Conservation (phyloP, 2,888 invertebrate species). For the Syrista parreyssii region DNA sequence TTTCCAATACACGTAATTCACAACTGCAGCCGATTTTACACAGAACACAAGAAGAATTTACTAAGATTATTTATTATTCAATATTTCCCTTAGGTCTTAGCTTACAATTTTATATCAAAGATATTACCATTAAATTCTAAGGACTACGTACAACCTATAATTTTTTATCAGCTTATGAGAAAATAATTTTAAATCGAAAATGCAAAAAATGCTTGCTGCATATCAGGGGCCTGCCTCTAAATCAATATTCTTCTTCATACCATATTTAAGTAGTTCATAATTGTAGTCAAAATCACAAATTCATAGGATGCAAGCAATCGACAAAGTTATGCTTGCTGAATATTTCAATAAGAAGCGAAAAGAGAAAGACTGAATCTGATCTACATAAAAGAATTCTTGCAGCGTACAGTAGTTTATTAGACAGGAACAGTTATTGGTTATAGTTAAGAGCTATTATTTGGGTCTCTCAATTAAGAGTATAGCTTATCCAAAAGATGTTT, state of each 20-base stretch:
- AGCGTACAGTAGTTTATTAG: not conserved
- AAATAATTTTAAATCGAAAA: not conserved
- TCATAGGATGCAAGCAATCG: not conserved
- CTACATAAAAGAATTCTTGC: not conserved
- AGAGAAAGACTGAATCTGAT: not conserved
- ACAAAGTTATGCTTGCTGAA: not conserved
- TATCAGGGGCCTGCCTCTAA: not conserved
- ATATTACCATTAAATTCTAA: not conserved
- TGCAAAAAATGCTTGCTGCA: not conserved
- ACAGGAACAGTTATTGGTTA: not conserved
- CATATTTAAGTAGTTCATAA: not conserved
- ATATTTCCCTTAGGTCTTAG: not conserved
- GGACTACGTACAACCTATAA: not conserved
- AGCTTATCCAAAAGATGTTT: not conserved
- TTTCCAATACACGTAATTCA: not conserved
- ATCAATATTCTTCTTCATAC: not conserved
- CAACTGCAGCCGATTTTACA: not conserved
- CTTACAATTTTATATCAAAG: not conserved
- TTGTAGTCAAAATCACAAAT: not conserved
- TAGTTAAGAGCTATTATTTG: not conserved
- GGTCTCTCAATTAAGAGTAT: not conserved
- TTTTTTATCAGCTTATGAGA: not conserved
- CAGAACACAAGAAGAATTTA: not conserved
- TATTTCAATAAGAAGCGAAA: not conserved
- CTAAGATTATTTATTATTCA: not conserved